Evolutionary conservation across 1,140 invertebrate genomes (phyloP).

Genomic region (Rhyzopertha dominica): DNA sequence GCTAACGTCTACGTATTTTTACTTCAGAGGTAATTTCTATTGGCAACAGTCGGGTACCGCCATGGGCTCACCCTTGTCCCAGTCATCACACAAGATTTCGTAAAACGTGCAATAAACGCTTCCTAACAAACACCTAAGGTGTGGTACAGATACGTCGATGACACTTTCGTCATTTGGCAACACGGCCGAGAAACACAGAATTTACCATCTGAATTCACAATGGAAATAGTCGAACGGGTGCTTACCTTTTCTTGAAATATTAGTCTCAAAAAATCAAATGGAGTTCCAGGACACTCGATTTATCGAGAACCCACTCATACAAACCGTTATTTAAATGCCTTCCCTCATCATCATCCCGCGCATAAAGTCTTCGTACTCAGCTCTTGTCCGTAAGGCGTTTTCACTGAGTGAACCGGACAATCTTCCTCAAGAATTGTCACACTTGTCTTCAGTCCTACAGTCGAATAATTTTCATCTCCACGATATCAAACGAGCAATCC

Average conservation of each 20-base stretch:
- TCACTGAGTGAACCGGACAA: too few species aligned
- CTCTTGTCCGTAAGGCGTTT: too few species aligned
- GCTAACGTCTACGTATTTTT: too few species aligned
- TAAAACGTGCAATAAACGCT: conserved; percentile 7
- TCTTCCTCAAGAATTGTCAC: too few species aligned
- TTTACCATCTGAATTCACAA: conserved; percentile 19
- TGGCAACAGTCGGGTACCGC: not conserved
- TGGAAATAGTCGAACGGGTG: conserved; percentile 18
- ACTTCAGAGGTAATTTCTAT: too few species aligned
- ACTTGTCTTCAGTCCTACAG: too few species aligned
- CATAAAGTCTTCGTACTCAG: not conserved
- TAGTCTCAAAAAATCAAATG: conserved; percentile 9
- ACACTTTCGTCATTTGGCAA: conserved; percentile 21
- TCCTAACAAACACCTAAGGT: conserved; percentile 10
- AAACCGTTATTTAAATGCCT: not conserved
- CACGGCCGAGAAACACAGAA: conserved; percentile 10
- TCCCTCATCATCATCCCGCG: not conserved
- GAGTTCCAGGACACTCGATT: not conserved
- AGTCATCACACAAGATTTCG: conserved; percentile 14
- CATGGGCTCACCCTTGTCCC: conserved; percentile 13
- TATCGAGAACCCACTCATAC: conserved; percentile 10
- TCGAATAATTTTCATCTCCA: too few species aligned
- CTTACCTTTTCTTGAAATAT: conserved; percentile 13
- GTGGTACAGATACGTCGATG: conserved; percentile 24
- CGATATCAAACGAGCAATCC: too few species aligned